phyloP scores from a whole-genome alignment of 2,797 vertebrate species.

The Notoglanidium macrostoma region DNA sequence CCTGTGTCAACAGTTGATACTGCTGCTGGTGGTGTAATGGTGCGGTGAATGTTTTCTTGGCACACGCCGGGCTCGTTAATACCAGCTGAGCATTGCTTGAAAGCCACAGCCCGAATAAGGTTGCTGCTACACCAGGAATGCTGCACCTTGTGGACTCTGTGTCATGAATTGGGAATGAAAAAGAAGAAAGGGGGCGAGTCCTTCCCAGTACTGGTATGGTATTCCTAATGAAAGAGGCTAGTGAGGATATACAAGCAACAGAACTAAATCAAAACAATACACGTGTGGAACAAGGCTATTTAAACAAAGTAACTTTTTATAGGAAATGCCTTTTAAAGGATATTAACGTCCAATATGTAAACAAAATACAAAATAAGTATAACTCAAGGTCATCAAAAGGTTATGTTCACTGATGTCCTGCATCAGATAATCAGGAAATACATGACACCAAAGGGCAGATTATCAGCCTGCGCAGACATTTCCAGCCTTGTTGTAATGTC shows the following conservation, averaged over 20 bases:
- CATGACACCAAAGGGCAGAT: conserved; percentile 20
- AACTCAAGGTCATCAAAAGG: background rate
- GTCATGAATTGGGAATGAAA: background rate
- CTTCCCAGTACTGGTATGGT: background rate
- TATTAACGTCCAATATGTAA: background rate
- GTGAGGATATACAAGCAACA: background rate
- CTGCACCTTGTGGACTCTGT: background rate
- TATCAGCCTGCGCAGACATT: conserved; percentile 11
- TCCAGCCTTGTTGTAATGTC: background rate
- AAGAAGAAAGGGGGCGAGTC: background rate
- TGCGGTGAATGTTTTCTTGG: background rate
- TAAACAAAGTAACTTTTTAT: background rate
- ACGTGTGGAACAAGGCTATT: background rate
- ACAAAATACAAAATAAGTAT: background rate
- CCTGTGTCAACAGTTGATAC: background rate
- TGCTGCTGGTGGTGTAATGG: background rate
- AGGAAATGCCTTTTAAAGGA: background rate
- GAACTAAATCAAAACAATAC: background rate
- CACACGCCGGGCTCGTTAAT: background rate
- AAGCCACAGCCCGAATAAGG: background rate
- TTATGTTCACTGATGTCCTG: background rate
- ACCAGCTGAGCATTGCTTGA: background rate
- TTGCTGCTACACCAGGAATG: background rate
- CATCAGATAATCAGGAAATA: background rate
- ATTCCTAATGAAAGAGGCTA: background rate